Conservation (phyloP, 1,140 invertebrate genomes). For the Papilio glaucus region DNA sequence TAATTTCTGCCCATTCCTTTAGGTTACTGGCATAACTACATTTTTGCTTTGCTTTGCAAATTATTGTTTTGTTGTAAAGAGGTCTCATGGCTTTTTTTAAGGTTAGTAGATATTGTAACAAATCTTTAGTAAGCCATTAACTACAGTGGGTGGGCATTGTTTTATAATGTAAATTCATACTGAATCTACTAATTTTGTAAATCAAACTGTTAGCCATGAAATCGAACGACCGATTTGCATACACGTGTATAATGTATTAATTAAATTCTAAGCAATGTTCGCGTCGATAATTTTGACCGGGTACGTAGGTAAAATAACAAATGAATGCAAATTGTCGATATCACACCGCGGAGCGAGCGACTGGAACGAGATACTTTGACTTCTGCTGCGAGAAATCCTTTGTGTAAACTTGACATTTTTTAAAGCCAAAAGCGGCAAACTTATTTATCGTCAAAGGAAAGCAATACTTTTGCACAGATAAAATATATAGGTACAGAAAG, state of each 20-base stretch:
- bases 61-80: too few relatives aligned
- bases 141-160: too few relatives aligned
- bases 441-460: too few relatives aligned
- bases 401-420: neutral
- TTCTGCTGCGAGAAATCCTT: neutral
- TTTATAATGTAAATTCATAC: neutral
- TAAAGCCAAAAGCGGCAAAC: too few relatives aligned
- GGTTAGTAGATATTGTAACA: neutral
- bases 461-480: too few relatives aligned
- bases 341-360: neutral
- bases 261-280: slow-evolving; percentile 25
- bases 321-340: slow-evolving; percentile 17
- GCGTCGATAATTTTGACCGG: slow-evolving; percentile 15
- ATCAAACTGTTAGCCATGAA: slow-evolving; percentile 3
- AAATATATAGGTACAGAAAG: too few relatives aligned
- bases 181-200: slow-evolving; percentile 15
- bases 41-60: too few relatives aligned
- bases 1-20: too few relatives aligned
- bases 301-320: slow-evolving; percentile 21
- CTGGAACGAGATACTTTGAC: neutral
- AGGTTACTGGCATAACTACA: too few relatives aligned
- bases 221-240: slow-evolving; percentile 9
- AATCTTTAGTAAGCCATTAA: too few relatives aligned
- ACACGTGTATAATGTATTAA: slow-evolving; percentile 4
- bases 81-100: too few relatives aligned